phyloP scores from a whole-genome alignment of 2,113 vertebrate genomes.

The Laticauda laticaudata region DNA sequence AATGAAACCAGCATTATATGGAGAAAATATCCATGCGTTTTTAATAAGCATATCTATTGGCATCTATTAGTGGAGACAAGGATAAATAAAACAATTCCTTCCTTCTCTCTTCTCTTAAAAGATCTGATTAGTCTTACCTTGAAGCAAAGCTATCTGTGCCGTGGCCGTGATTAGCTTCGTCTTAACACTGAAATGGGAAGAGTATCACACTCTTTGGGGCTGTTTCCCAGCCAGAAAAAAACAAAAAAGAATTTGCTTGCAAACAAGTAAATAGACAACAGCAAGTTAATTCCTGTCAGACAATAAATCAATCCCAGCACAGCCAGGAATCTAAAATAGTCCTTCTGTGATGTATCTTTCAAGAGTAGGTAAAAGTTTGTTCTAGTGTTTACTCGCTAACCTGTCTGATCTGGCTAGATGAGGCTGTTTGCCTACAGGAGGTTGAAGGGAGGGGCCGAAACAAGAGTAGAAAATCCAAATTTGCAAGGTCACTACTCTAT shows the following conservation, averaged over 20 bases:
- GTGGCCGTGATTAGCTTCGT: background rate
- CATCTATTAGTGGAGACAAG: slow-evolving; percentile 21
- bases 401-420: slow-evolving; percentile 43
- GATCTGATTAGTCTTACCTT: slow-evolving; percentile 47
- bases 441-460: slow-evolving; percentile 5
- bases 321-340: slow-evolving; percentile 23
- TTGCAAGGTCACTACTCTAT: slow-evolving; percentile 1
- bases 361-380: background rate
- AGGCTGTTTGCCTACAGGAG: slow-evolving; percentile 25
- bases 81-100: slow-evolving; percentile 19
- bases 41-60: background rate
- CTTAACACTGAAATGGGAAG: slow-evolving; percentile 15
- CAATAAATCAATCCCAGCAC: slow-evolving; percentile 17
- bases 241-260: slow-evolving; percentile 32
- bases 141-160: background rate
- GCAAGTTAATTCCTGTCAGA: slow-evolving; percentile 25
- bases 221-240: slow-evolving; percentile 35
- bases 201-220: slow-evolving; percentile 1
- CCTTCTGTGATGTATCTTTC: slow-evolving; percentile 37
- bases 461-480: background rate
- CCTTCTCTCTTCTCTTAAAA: slow-evolving; percentile 11
- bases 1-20: background rate
- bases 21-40: background rate
- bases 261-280: slow-evolving; percentile 12
- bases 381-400: slow-evolving; percentile 35